These are phyloP conservation scores for Lepisosteus oculatus DNA, from an alignment of 2,113 vertebrate genomes.

Conservation along the genomic window DNA sequence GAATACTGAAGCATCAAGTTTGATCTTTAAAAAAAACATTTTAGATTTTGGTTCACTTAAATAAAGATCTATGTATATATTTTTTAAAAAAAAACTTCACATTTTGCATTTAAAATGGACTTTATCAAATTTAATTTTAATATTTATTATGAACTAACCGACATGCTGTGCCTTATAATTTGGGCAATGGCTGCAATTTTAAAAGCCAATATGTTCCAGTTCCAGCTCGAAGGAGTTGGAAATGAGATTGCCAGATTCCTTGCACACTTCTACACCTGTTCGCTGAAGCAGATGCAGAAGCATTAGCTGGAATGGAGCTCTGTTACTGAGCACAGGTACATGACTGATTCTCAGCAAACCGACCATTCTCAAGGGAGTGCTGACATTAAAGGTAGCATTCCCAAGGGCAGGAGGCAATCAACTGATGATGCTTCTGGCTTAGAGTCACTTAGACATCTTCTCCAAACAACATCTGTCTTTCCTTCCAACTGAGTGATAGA, in stretches of 20 bases:
- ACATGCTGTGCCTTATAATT: constrained; percentile 3
- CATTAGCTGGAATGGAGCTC: neutral
- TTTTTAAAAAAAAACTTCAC: too few species aligned
- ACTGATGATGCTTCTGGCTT: constrained; percentile 4
- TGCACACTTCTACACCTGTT: neutral
- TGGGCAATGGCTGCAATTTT: constrained; percentile 4
- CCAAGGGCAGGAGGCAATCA: constrained; percentile 11
- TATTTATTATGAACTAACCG: neutral
- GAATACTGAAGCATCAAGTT: too few species aligned
- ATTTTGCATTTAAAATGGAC: too few species aligned
- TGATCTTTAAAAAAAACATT: too few species aligned
- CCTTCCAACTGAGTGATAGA: neutral
- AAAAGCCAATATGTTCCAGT: constrained; percentile 9
- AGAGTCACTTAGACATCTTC: constrained; percentile 1
- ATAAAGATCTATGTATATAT: too few species aligned
- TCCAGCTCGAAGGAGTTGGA: constrained; percentile 11
- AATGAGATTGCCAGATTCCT: constrained; percentile 8
- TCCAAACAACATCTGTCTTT: constrained; percentile 18
- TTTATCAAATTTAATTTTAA: neutral
- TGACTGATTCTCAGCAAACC: neutral
- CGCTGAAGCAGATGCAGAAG: neutral
- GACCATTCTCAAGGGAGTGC: neutral
- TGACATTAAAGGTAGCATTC: constrained; percentile 8
- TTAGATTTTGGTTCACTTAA: too few species aligned
- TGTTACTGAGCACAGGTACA: neutral